Percentiles rank a stretch among this genome's conserved stretches.
phyloP scores from a whole-genome alignment of 2,113 vertebrate genomes.

The Halcyon senegalensis region DNA sequence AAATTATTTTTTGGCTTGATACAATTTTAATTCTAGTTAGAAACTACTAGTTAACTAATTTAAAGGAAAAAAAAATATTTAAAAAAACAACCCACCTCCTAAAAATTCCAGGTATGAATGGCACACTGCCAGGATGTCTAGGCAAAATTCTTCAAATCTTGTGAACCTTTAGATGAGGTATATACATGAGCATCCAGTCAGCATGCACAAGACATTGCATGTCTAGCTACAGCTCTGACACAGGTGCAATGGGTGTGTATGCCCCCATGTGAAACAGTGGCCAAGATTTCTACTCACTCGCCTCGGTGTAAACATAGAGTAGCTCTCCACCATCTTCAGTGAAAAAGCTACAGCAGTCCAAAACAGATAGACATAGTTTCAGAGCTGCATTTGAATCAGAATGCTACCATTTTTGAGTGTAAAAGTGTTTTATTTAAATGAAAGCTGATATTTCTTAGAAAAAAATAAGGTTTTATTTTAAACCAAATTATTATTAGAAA shows the following conservation, averaged over 20 bases:
- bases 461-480: not conserved
- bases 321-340: not conserved
- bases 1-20: not conserved
- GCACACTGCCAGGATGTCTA: not conserved
- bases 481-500: slow-evolving; percentile 32
- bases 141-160: not conserved
- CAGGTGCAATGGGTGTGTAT: not conserved
- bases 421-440: not conserved
- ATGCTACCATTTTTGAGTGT: not conserved
- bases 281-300: not conserved
- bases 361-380: not conserved
- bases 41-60: not conserved
- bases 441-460: not conserved
- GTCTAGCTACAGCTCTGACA: not conserved
- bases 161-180: not conserved
- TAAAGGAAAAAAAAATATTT: not conserved
- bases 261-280: not conserved
- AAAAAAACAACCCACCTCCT: not conserved
- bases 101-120: not conserved
- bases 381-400: not conserved
- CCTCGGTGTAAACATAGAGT: rapidly evolving
- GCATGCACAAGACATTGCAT: not conserved
- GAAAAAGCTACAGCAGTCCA: not conserved
- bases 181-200: not conserved
- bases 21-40: not conserved